Percentiles rank a stretch among this genome's conserved stretches.
Conservation (phyloP, 2,797 vertebrate genomes). For the Helostoma temminkii region DNA sequence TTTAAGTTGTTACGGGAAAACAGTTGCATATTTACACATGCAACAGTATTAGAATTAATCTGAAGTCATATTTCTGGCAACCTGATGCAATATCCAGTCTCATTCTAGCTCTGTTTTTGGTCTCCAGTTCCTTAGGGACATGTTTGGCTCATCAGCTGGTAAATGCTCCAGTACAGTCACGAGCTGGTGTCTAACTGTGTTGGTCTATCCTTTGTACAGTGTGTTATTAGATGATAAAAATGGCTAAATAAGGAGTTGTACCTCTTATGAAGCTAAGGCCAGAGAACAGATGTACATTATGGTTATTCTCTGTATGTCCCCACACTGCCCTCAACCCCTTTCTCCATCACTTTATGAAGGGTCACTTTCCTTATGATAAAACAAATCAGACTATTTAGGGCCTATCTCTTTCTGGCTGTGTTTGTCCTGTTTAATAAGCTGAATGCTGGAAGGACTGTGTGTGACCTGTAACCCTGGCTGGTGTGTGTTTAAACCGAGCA, state of each 20-base stretch:
- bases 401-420: constrained; percentile 17
- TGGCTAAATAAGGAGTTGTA: background rate
- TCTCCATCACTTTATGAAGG: constrained; percentile 8
- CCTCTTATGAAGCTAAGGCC: background rate
- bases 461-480: constrained; percentile 46
- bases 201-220: background rate
- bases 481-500: constrained; percentile 63
- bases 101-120: background rate
- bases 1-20: background rate
- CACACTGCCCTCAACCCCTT: too few relatives aligned
- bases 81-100: background rate
- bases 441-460: constrained; percentile 44
- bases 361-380: constrained; percentile 3
- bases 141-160: background rate
- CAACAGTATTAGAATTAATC: background rate
- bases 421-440: constrained; percentile 51
- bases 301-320: background rate
- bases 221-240: background rate
- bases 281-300: background rate
- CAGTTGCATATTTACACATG: background rate
- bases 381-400: constrained; percentile 21
- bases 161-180: background rate
- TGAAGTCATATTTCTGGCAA: background rate
- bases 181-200: background rate
- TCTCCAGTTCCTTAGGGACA: background rate